Evolutionary conservation across 2,113 vertebrate genomes (phyloP).

Genomic region (Xenotilapia longispinis): DNA sequence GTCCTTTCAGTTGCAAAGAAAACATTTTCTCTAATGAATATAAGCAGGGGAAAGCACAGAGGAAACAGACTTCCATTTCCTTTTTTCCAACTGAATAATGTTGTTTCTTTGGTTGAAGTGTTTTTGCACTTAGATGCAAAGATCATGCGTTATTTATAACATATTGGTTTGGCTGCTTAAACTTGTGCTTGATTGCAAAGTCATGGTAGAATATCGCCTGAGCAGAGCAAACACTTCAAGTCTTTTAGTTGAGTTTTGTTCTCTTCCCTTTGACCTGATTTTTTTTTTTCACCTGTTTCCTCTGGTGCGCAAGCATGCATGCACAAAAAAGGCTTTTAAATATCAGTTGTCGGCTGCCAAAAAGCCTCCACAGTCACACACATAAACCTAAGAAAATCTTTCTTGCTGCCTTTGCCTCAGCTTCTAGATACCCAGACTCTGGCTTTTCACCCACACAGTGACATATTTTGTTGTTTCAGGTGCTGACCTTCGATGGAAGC

Average conservation of each 20-base stretch:
- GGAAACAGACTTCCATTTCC: neutral
- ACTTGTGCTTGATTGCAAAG: neutral
- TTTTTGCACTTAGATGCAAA: neutral
- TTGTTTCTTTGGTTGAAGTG: neutral
- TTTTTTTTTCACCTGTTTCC: constrained; percentile 3
- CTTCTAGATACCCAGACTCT: constrained; percentile 15
- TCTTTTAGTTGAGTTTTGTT: constrained; percentile 20
- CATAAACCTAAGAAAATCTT: neutral
- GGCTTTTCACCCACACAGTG: neutral
- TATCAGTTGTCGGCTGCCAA: constrained; percentile 53
- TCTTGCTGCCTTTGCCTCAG: neutral
- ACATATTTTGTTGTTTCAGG: constrained; percentile 70
- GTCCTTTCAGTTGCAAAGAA: neutral
- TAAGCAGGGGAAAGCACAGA: neutral
- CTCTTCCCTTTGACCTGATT: constrained; percentile 42
- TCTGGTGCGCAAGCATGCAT: constrained; percentile 24
- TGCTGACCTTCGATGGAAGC: constrained; percentile 88
- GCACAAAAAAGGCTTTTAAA: constrained; percentile 47
- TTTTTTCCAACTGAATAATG: neutral
- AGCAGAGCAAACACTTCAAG: constrained; percentile 3
- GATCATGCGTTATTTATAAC: neutral
- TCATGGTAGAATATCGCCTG: neutral
- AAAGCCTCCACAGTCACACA: constrained; percentile 27
- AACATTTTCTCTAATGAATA: neutral
- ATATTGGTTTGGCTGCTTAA: neutral